Evolutionary conservation across 2,888 invertebrate genomes (phyloP).

Genomic region (Dermolepida albohirtum): DNA sequence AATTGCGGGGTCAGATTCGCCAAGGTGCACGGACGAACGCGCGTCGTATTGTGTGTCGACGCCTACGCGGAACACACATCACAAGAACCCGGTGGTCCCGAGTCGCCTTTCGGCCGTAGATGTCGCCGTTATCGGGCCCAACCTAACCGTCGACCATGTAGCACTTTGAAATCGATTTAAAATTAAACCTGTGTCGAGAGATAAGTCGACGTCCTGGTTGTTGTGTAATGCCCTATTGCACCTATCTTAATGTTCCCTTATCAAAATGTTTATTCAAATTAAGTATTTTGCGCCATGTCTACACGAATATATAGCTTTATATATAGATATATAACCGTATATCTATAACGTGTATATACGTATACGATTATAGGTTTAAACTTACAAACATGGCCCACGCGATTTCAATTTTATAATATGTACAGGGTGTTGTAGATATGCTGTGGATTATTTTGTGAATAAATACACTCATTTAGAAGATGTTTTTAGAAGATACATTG

Average conservation of each 20-base stretch:
- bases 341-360: neutral
- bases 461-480: too few species aligned
- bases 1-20: too few species aligned
- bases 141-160: conserved; percentile 60
- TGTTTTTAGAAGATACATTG: too few species aligned
- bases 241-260: conserved; percentile 64
- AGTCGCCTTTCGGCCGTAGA: conserved; percentile 33
- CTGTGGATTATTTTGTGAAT: too few species aligned
- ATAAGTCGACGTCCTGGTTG: conserved; percentile 52
- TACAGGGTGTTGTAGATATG: too few species aligned
- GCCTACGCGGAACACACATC: conserved; percentile 29
- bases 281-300: conserved; percentile 63
- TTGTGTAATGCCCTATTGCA: conserved; percentile 52
- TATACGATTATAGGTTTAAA: neutral
- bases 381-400: neutral
- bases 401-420: too few species aligned
- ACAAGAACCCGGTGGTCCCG: conserved; percentile 48
- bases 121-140: conserved; percentile 56
- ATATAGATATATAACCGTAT: neutral
- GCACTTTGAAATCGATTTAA: conserved; percentile 65
- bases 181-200: conserved; percentile 64
- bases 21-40: neutral
- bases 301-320: conserved; percentile 50
- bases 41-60: conserved; percentile 4
- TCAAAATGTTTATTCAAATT: conserved; percentile 58